Conservation (phyloP, 2,888 invertebrate species). For the Hydrotaea diabolus region DNA sequence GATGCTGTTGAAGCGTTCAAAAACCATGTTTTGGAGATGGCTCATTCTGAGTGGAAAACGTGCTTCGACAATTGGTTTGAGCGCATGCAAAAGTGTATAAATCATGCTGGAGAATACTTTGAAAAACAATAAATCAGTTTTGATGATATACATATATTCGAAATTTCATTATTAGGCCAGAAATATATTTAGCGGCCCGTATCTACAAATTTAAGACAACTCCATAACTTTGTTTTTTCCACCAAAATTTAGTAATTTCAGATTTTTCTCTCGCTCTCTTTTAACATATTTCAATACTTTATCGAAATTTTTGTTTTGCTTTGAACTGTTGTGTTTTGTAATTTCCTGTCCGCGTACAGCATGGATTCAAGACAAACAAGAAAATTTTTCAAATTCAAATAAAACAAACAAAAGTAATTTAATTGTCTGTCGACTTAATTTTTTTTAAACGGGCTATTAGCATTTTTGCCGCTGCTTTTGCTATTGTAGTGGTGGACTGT, state of each 20-base stretch:
- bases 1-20: no score
- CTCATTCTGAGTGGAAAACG: no score
- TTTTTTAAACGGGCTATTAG: slow-evolving; percentile 54
- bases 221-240: no score
- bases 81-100: no score
- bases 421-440: slow-evolving; percentile 53
- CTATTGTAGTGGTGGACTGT: background rate
- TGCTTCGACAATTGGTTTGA: no score
- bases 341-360: slow-evolving; percentile 31
- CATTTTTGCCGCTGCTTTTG: slow-evolving; percentile 38
- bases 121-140: no score
- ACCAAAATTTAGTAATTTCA: background rate
- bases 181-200: no score
- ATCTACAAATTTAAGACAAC: no score
- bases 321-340: slow-evolving; percentile 15
- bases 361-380: background rate
- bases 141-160: no score
- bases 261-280: background rate
- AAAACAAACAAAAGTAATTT: slow-evolving; percentile 32
- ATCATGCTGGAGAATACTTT: no score
- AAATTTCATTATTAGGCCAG: no score
- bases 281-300: background rate
- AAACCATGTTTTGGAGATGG: no score
- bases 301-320: background rate
- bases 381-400: background rate